Percentiles rank a stretch among this genome's conserved stretches.
Evolutionary conservation across 2,888 invertebrate species (phyloP).

Genomic region (Meteorus cinctellus): DNA sequence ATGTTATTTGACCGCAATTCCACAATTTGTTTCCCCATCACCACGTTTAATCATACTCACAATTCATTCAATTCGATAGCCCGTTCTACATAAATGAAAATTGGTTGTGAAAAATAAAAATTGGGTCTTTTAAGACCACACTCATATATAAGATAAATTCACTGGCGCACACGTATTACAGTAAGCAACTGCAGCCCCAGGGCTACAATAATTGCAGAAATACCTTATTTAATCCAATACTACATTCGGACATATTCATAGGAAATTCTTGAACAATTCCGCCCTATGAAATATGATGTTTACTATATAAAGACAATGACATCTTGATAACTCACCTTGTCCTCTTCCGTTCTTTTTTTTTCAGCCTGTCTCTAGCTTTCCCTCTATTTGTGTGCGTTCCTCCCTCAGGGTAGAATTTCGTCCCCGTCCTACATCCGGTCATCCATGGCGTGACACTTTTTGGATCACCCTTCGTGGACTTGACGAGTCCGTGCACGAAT

Average conservation of each 20-base stretch:
- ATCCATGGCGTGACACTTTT: constrained; percentile 44
- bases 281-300: not conserved
- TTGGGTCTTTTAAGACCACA: constrained; percentile 7
- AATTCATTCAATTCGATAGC: not conserved
- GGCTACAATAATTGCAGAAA: not conserved
- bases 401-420: not conserved
- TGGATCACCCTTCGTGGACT: constrained; percentile 43
- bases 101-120: constrained; percentile 14
- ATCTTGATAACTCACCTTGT: not conserved
- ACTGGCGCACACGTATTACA: constrained; percentile 26
- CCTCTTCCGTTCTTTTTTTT: not conserved
- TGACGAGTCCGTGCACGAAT: constrained; percentile 30
- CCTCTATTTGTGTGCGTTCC: not conserved
- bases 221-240: not conserved
- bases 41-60: constrained; percentile 3
- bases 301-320: not conserved
- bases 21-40: not conserved
- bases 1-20: not conserved
- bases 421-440: constrained; percentile 39
- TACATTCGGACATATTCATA: not conserved
- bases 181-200: not conserved
- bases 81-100: constrained; percentile 17
- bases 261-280: not conserved
- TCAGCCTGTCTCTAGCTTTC: not conserved
- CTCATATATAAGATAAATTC: constrained; percentile 14